Evolutionary conservation across 2,888 invertebrate species (phyloP).

Genomic region (Steinernema hermaphroditum): DNA sequence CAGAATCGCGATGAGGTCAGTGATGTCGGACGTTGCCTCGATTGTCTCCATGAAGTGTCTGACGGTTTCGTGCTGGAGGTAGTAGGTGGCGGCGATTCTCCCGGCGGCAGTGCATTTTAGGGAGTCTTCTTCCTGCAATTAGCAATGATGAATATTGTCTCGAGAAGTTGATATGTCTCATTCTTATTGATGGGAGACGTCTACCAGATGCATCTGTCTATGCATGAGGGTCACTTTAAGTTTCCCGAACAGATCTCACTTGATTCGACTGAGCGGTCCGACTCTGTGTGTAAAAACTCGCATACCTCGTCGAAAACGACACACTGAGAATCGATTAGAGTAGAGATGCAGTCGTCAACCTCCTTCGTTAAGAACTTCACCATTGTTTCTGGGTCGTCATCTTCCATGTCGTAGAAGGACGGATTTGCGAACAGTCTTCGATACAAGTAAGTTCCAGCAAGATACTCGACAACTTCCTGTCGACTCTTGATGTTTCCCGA

Average conservation of each 20-base stretch:
- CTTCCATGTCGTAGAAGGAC: conserved; percentile 79
- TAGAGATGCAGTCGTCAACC: conserved; percentile 78
- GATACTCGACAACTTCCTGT: conserved; percentile 89
- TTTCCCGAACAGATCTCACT: no score
- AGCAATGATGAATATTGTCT: conserved; percentile 21
- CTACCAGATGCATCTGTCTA: no score
- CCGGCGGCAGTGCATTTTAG: conserved; percentile 80
- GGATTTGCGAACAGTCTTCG: conserved; percentile 72
- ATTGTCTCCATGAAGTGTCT: conserved; percentile 79
- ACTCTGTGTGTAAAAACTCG: no score
- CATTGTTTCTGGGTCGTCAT: conserved; percentile 70
- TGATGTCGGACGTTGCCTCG: conserved; percentile 73
- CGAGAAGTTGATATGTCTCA: no score
- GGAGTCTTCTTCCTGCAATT: conserved; percentile 72
- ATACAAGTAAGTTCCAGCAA: conserved; percentile 98
- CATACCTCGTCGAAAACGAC: conserved; percentile 75
- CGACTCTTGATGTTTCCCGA: conserved; percentile 91
- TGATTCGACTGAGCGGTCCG: no score
- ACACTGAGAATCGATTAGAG: conserved; percentile 79
- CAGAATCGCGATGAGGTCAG: conserved; percentile 79
- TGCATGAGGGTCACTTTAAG: no score
- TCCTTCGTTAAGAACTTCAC: conserved; percentile 78
- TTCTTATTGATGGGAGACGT: no score
- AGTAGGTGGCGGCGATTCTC: conserved; percentile 92
- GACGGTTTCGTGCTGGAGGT: conserved; percentile 88